Conservation (phyloP, 1,140 invertebrate species). For the Myzus persicae region DNA sequence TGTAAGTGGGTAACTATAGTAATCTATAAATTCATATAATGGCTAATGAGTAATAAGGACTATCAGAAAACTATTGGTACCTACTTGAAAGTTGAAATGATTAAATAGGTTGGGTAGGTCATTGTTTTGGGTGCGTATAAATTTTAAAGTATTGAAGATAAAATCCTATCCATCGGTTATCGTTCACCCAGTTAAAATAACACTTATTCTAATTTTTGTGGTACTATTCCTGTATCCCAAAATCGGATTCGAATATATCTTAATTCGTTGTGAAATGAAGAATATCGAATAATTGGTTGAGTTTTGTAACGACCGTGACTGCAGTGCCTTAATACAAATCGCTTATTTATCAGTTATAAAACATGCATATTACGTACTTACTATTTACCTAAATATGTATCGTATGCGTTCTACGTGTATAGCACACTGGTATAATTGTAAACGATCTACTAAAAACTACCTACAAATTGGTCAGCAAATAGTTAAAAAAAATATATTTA, state of each 20-base stretch:
- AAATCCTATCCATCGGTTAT: neutral
- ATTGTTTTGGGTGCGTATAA: neutral
- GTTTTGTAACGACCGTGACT: neutral
- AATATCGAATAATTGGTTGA: neutral
- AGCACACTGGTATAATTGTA: too few species aligned
- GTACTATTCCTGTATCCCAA: neutral
- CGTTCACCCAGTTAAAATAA: neutral
- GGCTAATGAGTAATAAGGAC: neutral
- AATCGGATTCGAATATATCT: neutral
- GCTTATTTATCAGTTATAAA: neutral
- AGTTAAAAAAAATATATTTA: too few species aligned
- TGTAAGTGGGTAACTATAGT: neutral
- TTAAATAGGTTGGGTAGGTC: neutral
- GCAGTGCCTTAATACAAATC: neutral
- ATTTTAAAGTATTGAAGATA: neutral
- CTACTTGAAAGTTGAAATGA: neutral
- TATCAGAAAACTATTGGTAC: neutral
- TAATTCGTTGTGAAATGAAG: neutral
- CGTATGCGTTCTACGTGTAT: too few species aligned
- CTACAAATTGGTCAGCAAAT: too few species aligned
- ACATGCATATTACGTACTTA: neutral
- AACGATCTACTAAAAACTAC: too few species aligned
- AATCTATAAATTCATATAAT: neutral
- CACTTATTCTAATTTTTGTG: neutral
- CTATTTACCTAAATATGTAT: neutral